A percentile compares a stretch with the other conserved stretches of the same genome.
phyloP scores from a whole-genome alignment of 2,888 invertebrate genomes.

The Copidosoma aretas region DNA sequence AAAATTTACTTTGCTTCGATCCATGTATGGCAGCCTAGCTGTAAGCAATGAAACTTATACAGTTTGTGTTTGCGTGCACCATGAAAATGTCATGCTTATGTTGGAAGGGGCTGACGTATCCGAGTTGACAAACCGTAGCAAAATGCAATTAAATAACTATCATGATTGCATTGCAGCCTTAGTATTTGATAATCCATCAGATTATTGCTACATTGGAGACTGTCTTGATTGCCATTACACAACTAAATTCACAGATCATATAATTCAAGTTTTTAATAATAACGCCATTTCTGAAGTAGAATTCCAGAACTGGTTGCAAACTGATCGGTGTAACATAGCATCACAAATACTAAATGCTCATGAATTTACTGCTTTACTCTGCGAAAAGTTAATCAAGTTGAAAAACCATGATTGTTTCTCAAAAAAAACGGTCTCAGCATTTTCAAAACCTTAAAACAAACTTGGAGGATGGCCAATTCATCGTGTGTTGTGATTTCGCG shows the following conservation, averaged over 20 bases:
- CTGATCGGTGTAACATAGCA: not conserved
- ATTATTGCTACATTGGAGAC: too few species aligned
- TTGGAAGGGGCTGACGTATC: too few species aligned
- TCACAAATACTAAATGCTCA: not conserved
- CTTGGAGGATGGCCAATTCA: conserved; percentile 27
- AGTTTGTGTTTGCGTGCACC: too few species aligned
- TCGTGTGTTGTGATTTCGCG: conserved; percentile 30
- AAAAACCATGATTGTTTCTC: not conserved
- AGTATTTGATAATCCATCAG: too few species aligned
- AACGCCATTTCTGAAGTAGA: not conserved
- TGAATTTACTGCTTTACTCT: not conserved
- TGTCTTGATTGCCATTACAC: too few species aligned
- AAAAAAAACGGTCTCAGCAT: conserved; percentile 27
- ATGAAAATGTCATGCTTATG: too few species aligned
- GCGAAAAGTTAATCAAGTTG: conserved; percentile 1
- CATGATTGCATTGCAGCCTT: too few species aligned
- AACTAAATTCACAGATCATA: not conserved
- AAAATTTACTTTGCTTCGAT: too few species aligned
- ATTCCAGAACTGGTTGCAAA: not conserved
- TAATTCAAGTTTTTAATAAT: not conserved
- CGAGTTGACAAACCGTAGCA: too few species aligned
- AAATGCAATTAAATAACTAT: too few species aligned
- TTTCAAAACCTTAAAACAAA: conserved; percentile 30
- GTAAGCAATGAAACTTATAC: too few species aligned
- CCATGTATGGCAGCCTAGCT: too few species aligned